Base-by-base conservation (phyloP, 2,797 vertebrate species). In the Esox lucius region DNA sequence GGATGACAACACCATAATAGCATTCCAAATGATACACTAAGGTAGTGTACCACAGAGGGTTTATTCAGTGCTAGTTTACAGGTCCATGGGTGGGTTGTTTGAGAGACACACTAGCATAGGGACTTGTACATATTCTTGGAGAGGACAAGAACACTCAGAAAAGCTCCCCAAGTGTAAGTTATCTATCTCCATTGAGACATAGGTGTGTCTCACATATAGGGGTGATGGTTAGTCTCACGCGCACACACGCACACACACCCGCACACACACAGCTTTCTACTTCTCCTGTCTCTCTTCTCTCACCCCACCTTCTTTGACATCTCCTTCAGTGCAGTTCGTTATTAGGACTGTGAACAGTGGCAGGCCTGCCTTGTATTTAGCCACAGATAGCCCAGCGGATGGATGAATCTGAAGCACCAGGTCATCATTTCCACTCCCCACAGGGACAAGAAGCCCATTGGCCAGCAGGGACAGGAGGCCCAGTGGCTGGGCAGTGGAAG, bases 221-320 rank as follows among this genome's bases (percentile, higher is more conserved):
- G 62, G 65, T 75, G 75, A 85, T 82, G 81, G 82, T 78, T 51
- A 4, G 24, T 35, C 72, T 49, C 71, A 17, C 65, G 31, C 28
- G 6, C 65, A 33, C 5, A 39, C 16, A 17, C 65, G 39, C 28
- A 31, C 31, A 16, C 1, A 17, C 15, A 66, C 3, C 11, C 6
- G 35, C 11, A 16, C 31, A 67, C 65, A 64, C 24, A 26, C 24
- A 13, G 59, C 61, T 66, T 2, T 66, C 64, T 66, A 3, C 19
- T 28, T 66, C 28, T 42, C 22, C 26, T 12, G 5, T 68, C 31
- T 68, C 66, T 42, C 16, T 68, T 39, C 31, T 79, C 71, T 65
- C 64, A 65, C 74, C 16, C 51, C 11, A 13, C 4, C 49, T 71
- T 16, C 49, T 61, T 49, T 35, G 70, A 73, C 53, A 24, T 28